Evolutionary conservation across 2,888 invertebrate species (phyloP).

Genomic region (Rotaria sp.): DNA sequence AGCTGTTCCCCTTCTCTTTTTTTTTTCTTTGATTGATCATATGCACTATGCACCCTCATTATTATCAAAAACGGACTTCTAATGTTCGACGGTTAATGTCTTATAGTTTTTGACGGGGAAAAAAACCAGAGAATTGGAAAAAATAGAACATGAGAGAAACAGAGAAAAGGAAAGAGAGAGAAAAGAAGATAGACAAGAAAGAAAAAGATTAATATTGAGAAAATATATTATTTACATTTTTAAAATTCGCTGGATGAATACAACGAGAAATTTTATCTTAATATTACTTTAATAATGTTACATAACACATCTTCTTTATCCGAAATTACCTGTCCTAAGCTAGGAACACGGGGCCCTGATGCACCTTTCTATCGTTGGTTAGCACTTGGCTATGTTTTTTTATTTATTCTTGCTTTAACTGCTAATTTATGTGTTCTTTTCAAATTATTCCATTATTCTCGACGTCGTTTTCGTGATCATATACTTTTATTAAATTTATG

Average conservation of each 20-base stretch:
- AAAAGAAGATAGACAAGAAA: neutral
- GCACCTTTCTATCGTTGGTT: neutral
- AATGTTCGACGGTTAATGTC: neutral
- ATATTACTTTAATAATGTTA: neutral
- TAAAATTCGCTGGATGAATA: neutral
- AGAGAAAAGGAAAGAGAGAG: neutral
- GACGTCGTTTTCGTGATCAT: constrained; percentile 28
- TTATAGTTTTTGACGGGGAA: no score
- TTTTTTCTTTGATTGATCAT: neutral
- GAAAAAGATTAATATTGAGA: neutral
- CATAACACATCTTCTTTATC: neutral
- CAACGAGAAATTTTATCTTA: neutral
- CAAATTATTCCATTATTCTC: constrained; percentile 6
- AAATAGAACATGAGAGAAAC: neutral
- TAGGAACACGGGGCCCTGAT: neutral
- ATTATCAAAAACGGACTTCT: neutral
- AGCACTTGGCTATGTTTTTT: neutral
- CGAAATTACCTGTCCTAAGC: neutral
- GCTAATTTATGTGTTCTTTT: neutral
- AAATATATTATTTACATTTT: neutral
- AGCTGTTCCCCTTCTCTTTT: neutral
- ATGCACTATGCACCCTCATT: neutral
- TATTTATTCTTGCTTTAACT: constrained; percentile 11
- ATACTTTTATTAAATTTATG: constrained; percentile 9
- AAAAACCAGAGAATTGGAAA: neutral